Evolutionary conservation across 2,888 invertebrate species (phyloP).

Genomic region (Bembecia ichneumoniformis): DNA sequence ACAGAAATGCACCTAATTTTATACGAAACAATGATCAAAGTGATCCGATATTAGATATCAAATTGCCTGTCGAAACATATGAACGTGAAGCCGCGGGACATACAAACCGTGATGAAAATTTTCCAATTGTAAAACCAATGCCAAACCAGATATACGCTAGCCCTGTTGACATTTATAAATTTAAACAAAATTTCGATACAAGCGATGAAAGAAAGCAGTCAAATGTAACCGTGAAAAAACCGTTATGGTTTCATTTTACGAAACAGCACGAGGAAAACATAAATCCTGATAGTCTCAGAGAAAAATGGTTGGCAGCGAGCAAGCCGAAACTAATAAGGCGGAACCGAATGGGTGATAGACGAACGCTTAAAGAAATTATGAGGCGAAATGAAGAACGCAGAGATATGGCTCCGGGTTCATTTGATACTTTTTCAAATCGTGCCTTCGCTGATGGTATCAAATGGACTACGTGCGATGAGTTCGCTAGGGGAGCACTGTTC

Average conservation of each 20-base stretch:
- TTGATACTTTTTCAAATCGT: not conserved
- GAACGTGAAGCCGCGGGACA: too few species aligned
- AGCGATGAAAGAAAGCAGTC: not conserved
- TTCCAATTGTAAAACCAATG: too few species aligned
- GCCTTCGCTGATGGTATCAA: not conserved
- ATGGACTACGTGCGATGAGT: constrained; percentile 38
- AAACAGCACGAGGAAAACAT: not conserved
- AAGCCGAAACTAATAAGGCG: not conserved
- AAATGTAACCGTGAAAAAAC: not conserved
- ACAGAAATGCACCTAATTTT: not conserved
- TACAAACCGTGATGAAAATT: too few species aligned
- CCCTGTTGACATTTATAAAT: not conserved
- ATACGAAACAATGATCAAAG: not conserved
- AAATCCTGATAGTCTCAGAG: not conserved
- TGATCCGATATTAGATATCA: not conserved
- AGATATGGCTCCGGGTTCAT: not conserved
- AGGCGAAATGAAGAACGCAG: not conserved
- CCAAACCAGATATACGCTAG: too few species aligned
- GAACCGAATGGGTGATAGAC: not conserved
- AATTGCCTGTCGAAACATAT: not conserved
- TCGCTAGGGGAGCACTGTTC: constrained; percentile 27
- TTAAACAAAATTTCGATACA: too few species aligned
- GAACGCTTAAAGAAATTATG: not conserved
- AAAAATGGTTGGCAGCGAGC: not conserved
- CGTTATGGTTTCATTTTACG: not conserved